Evolutionary conservation across 2,888 invertebrate genomes (phyloP), one percentile per base, ranked within the genome.

Genomic region (Aporophyla nigra): DNA sequence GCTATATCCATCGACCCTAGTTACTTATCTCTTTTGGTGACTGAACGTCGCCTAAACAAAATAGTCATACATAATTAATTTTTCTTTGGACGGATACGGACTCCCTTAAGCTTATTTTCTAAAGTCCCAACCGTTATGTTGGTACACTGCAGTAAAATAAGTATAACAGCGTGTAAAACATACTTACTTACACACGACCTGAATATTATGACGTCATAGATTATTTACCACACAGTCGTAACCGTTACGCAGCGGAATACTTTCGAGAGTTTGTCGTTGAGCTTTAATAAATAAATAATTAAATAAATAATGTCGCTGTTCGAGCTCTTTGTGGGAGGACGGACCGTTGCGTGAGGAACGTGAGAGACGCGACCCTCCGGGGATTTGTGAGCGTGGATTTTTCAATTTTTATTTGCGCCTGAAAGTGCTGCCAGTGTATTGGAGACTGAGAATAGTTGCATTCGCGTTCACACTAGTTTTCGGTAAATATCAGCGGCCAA

Each of bases 341-440:
- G 90, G 89, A 88, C 78, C 84, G 89, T 89, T 89, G 90, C 91
- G 93, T 92, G 92, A 87, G 89, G 90, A 91, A 96, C 96, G 96
- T 96, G 96, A 93, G 92, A 90, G 87, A 83, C 79, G 84, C 86
- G 82, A 72, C 90, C 91, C 94, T 90, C 90, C 19, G 88, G 95
- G 96, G 96, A 96, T 96, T 96, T 95, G 92, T 85, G 92, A 66
- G 82, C 88, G 91, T 89, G 91, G 93, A 94, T 95, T 96, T 96
- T 96, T 94, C 94, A 94, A 95, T 95, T 95, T 96, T 95, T 96
- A 95, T 96, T 96, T 96, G 95, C 94, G 89, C 90, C 90, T 93
- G 94, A 95, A 95, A 96, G 95, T 95, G 95, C 92, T 92, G 90
- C 91, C 90, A 88, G 88, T 90, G 90, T 91, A 91, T 90, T 88